Evolutionary conservation across 2,113 vertebrate genomes (phyloP).

Genomic region (Laterallus jamaicensis): DNA sequence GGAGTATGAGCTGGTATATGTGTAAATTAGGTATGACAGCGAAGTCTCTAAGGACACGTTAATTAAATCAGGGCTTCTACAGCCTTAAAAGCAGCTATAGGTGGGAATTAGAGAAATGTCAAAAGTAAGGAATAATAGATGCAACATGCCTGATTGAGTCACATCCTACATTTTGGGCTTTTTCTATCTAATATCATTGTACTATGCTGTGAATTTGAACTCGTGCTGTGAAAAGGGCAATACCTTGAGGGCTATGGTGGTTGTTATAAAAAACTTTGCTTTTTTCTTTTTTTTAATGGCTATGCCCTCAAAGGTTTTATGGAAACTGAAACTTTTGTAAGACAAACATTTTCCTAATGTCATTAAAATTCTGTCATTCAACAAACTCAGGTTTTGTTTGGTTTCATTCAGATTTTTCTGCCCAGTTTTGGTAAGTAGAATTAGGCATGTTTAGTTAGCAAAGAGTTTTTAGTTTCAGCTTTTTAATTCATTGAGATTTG

Average conservation of each 20-base stretch:
- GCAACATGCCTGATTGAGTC: not conserved
- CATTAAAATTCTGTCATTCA: not conserved
- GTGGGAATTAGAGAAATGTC: not conserved
- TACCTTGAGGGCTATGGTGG: not conserved
- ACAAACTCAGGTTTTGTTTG: not conserved
- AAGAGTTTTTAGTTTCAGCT: not conserved
- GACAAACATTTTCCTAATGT: not conserved
- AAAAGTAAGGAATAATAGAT: not conserved
- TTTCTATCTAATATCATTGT: not conserved
- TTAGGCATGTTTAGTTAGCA: not conserved
- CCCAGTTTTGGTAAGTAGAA: not conserved
- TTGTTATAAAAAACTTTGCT: not conserved
- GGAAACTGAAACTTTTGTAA: not conserved
- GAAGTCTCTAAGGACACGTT: not conserved
- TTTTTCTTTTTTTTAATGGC: not conserved
- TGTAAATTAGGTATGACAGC: not conserved
- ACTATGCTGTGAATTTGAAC: not conserved
- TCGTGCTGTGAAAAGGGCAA: not conserved
- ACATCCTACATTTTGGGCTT: accelerated
- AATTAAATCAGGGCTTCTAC: not conserved
- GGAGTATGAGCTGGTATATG: not conserved
- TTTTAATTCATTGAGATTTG: not conserved
- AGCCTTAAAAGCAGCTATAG: not conserved
- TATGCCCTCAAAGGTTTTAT: not conserved
- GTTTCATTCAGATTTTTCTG: not conserved